Conservation (phyloP, 2,888 invertebrate genomes). For the Heteromyza rotundicornis region DNA sequence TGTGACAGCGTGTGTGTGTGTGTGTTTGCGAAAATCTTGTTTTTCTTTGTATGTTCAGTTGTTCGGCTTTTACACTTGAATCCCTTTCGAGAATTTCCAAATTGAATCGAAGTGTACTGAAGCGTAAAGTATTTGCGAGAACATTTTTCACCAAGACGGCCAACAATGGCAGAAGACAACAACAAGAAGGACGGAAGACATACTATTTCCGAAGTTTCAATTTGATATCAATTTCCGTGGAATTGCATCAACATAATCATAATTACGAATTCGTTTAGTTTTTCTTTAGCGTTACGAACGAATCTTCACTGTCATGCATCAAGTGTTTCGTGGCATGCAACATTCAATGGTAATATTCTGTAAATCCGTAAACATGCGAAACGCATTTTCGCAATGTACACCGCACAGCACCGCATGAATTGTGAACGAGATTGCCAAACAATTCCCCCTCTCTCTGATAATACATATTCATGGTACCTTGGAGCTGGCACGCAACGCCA, state of each 20-base stretch:
- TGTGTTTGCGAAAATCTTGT: neutral
- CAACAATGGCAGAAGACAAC: too few relatives aligned
- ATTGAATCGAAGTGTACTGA: neutral
- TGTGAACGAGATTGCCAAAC: too few relatives aligned
- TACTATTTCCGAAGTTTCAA: too few relatives aligned
- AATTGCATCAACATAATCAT: too few relatives aligned
- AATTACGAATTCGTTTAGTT: too few relatives aligned
- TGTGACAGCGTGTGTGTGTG: neutral
- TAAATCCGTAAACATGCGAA: neutral
- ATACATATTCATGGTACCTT: too few relatives aligned
- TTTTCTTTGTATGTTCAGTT: too few relatives aligned
- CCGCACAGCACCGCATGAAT: too few relatives aligned
- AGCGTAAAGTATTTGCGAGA: neutral
- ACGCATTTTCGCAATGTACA: neutral
- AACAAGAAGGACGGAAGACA: neutral
- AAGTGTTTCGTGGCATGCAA: neutral
- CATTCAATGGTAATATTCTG: neutral
- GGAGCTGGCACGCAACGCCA: slow-evolving; percentile 12
- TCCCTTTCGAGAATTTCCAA: neutral
- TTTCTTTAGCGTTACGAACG: neutral
- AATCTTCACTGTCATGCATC: neutral
- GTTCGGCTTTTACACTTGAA: neutral
- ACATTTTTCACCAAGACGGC: neutral
- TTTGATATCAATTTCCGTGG: too few relatives aligned
- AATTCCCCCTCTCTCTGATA: too few relatives aligned